Evolutionary conservation across 2,888 invertebrate genomes (phyloP).

Genomic region (Fragum whitleyi): DNA sequence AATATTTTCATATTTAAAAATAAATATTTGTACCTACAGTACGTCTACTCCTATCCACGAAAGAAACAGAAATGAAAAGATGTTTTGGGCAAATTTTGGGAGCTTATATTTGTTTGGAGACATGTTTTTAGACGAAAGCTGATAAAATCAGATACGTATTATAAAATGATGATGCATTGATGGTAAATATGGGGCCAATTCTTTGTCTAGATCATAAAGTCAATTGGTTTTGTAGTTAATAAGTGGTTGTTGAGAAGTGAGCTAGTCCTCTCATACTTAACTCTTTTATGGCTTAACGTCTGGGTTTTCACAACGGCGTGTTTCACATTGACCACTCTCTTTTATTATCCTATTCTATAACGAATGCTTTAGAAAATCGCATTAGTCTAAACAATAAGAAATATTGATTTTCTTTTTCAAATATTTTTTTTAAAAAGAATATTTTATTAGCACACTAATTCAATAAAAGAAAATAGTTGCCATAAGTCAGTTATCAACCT

Average conservation of each 20-base stretch:
- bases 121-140: constrained; percentile 21
- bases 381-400: too few species aligned
- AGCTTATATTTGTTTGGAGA: background rate
- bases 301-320: constrained; percentile 13
- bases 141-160: constrained; percentile 29
- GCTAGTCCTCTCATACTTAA: constrained; percentile 10
- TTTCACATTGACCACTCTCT: background rate
- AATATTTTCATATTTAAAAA: too few species aligned
- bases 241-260: constrained; percentile 8
- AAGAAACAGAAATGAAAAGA: background rate
- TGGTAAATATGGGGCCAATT: background rate
- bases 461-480: too few species aligned
- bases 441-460: too few species aligned
- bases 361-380: too few species aligned
- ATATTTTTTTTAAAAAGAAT: too few species aligned
- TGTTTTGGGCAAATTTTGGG: background rate
- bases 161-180: constrained; percentile 20
- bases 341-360: too few species aligned
- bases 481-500: too few species aligned
- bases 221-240: constrained; percentile 15
- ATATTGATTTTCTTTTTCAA: too few species aligned
- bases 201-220: constrained; percentile 25
- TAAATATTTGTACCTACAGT: background rate
- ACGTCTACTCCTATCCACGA: background rate
- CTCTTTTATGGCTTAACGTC: constrained; percentile 23